Evolutionary conservation across 2,888 invertebrate genomes (phyloP), one percentile per base, ranked within the genome.

Genomic region (Dasysyrphus albostriatus): DNA sequence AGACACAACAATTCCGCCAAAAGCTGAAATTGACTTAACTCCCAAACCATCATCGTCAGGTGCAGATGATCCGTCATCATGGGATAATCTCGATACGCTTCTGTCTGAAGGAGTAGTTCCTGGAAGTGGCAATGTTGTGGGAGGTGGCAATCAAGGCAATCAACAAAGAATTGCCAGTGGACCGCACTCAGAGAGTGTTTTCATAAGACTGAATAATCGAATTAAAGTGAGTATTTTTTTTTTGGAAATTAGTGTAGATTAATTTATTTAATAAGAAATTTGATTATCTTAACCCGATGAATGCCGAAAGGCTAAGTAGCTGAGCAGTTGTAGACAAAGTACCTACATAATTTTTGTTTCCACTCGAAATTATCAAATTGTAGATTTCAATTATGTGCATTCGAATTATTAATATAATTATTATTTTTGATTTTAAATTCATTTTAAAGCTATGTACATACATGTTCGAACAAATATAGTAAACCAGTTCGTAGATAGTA

Each of bases 161-260:
- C 91, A 92, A 74, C 91, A 91, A 49, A 92, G 90, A 79, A 89
- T 91, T 29, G 88, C 92, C 4, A 90, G 80, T 73, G 90, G 90
- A 67, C 91, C 90, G 80, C 97, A 97, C 90, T 98, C 98, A 90
- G 98, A 99, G 92, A 98, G 98, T 9, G 97, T 99, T n/a, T 98
- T 99, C 92, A 95, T 99, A 91, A 94, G 99, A 89, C 94, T 99
- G 80, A 98, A 98, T 81, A 99, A 99, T 93, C 95, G 98, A 91
- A 98, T 99, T 78, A 98, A 98, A 95, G 97, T 97, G 91, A 91
- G 93, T 88, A 61, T 54, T 54, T 37, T 32, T 34, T n/a, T 51
- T 51, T 49, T 3, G 24, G n/a, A 24, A 12, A 8, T 12, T 39
- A 14, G 10, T 14, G 42, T 42, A 14, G 10, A 37, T 24, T 37